phyloP scores from a whole-genome alignment of 2,797 vertebrate genomes.

The Esox masquinongy region DNA sequence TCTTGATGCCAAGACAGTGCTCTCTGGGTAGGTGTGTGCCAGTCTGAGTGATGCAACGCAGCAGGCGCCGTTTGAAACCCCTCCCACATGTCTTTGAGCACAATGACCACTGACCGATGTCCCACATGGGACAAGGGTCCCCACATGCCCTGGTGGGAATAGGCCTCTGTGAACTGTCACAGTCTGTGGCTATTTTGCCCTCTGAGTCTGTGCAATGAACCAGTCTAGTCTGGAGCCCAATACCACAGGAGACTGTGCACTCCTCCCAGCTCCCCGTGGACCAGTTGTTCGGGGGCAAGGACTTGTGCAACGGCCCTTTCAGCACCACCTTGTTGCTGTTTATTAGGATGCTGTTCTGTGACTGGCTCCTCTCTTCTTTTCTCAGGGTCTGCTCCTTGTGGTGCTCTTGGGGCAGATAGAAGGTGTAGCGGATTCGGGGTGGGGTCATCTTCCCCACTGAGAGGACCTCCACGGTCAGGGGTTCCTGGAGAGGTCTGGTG shows the following conservation, averaged over 20 bases:
- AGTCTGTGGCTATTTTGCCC: slow-evolving; percentile 76
- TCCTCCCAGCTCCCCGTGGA: slow-evolving; percentile 83
- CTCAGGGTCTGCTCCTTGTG: slow-evolving; percentile 79
- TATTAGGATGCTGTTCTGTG: slow-evolving; percentile 76
- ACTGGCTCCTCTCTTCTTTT: slow-evolving; percentile 75
- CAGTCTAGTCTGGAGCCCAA: slow-evolving; percentile 82
- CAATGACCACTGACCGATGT: slow-evolving; percentile 84
- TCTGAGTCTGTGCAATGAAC: slow-evolving; percentile 83
- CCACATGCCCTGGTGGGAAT: slow-evolving; percentile 79
- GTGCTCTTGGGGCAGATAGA: slow-evolving; percentile 84
- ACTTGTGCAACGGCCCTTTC: slow-evolving; percentile 60
- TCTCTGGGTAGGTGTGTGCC: slow-evolving; percentile 82
- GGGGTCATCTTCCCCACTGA: slow-evolving; percentile 97
- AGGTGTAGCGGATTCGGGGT: slow-evolving; percentile 92
- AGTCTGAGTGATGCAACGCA: slow-evolving; percentile 75
- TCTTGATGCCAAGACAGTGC: slow-evolving; percentile 85
- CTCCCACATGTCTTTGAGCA: slow-evolving; percentile 94
- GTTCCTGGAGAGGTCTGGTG: slow-evolving; percentile 86
- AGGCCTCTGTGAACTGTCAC: slow-evolving; percentile 74
- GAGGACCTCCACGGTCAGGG: slow-evolving; percentile 89
- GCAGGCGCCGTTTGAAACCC: slow-evolving; percentile 86
- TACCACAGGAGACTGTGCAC: slow-evolving; percentile 87
- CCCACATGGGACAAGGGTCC: slow-evolving; percentile 90
- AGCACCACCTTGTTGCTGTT: slow-evolving; percentile 58
- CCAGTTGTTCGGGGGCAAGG: slow-evolving; percentile 74